These are phyloP conservation scores for Leptonema lineaticorne DNA, from an alignment of 1,140 invertebrate genomes.

Conservation along the genomic window DNA sequence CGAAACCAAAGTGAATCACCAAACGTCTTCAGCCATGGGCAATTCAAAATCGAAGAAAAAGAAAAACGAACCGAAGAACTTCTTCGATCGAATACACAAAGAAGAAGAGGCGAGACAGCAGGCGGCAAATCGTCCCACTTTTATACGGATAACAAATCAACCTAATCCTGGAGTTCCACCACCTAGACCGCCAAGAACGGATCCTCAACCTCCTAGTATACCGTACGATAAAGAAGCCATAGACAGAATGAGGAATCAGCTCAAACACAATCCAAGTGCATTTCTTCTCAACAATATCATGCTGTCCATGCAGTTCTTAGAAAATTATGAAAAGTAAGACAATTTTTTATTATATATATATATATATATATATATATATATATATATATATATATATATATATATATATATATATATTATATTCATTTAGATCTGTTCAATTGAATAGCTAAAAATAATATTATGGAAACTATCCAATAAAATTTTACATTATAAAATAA, in stretches of 20 bases:
- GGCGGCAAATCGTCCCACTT: constrained; percentile 40
- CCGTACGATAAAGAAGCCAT: constrained; percentile 55
- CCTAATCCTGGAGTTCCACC: background rate
- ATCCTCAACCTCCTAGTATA: constrained; percentile 40
- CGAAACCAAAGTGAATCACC: no score
- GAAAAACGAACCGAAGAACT: constrained; percentile 50
- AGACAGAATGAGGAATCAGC: constrained; percentile 58
- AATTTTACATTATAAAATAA: no score
- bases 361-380: background rate
- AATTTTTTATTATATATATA: background rate
- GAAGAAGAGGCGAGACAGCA: constrained; percentile 49
- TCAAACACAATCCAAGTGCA: constrained; percentile 62
- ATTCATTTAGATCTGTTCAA: no score
- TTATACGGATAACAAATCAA: constrained; percentile 35
- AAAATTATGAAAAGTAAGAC: constrained; percentile 72
- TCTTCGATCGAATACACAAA: constrained; percentile 50
- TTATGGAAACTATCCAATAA: no score
- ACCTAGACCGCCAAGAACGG: constrained; percentile 28
- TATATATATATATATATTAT: no score
- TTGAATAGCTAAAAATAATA: no score
- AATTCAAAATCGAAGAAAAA: constrained; percentile 49
- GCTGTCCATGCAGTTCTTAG: constrained; percentile 74
- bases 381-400: no score
- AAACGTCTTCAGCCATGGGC: no score
- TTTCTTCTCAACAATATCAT: constrained; percentile 78